Percentiles rank a stretch among this genome's conserved stretches.
These are phyloP conservation scores for Panzeria rudis DNA, from an alignment of 2,888 invertebrate genomes.

Conservation along the genomic window DNA sequence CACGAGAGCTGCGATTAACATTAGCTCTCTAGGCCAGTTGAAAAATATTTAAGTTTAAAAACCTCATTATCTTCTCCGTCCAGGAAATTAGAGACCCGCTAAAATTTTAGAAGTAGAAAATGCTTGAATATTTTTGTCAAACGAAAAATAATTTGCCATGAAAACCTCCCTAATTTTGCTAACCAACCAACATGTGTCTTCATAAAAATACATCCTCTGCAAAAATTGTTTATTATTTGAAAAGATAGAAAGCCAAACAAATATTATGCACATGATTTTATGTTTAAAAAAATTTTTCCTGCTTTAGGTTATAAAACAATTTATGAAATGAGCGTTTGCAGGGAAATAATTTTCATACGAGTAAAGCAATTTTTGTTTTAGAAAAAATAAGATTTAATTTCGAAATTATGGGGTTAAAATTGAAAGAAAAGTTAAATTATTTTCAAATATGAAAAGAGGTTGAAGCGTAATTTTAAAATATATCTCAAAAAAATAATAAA, in stretches of 20 bases:
- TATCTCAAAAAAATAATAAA: neutral
- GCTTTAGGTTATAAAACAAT: constrained; percentile 48
- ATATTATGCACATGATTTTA: constrained; percentile 52
- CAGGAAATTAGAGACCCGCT: no score
- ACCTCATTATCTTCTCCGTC: no score
- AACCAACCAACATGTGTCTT: neutral
- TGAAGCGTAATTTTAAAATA: neutral
- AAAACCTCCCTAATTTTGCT: neutral
- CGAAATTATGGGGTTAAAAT: constrained; percentile 39
- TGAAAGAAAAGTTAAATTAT: constrained; percentile 6
- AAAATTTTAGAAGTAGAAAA: no score
- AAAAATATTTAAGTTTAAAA: no score
- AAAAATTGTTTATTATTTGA: constrained; percentile 21
- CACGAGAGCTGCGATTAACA: no score
- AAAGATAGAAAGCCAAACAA: constrained; percentile 36
- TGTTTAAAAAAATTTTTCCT: constrained; percentile 22
- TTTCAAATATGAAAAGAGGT: neutral
- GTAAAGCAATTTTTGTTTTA: neutral
- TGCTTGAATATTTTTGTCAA: neutral
- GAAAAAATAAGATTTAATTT: constrained; percentile 21
- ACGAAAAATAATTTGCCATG: neutral
- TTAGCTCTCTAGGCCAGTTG: no score
- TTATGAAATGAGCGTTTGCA: constrained; percentile 33
- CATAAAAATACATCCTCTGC: constrained; percentile 8
- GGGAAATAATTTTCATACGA: constrained; percentile 32